Evolutionary conservation across 2,888 invertebrate species (phyloP).

Genomic region (Neoaliturus tenellus): DNA sequence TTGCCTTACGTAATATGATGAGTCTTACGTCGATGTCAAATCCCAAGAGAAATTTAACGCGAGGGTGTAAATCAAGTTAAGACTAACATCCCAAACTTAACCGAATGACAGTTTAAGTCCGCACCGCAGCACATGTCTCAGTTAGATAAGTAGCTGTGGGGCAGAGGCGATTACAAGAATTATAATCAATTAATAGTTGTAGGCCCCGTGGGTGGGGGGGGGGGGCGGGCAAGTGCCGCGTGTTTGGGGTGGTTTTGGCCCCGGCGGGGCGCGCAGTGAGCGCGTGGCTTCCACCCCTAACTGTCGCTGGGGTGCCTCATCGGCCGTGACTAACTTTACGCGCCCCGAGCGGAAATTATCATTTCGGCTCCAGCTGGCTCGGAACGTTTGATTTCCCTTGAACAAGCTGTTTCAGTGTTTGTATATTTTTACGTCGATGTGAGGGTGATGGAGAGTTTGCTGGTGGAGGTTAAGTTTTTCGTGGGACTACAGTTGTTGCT

Average conservation of each 20-base stretch:
- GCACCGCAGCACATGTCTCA: background rate
- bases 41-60: background rate
- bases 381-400: conserved; percentile 23
- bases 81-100: background rate
- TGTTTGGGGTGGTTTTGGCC: background rate
- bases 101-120: conserved; percentile 24
- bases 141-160: conserved; percentile 41
- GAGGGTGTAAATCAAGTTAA: background rate
- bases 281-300: conserved; percentile 2
- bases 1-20: too few species aligned
- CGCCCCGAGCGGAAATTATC: conserved; percentile 27
- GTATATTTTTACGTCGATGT: background rate
- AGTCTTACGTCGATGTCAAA: too few species aligned
- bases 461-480: background rate
- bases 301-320: conserved; percentile 6
- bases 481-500: background rate
- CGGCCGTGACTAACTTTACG: conserved; percentile 20
- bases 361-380: conserved; percentile 8
- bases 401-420: conserved; percentile 4
- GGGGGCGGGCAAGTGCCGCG: background rate
- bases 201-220: background rate
- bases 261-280: conserved; percentile 2
- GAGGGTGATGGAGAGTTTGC: background rate
- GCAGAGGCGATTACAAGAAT: conserved; percentile 51
- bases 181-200: conserved; percentile 41